Base-by-base conservation (phyloP, 2,888 invertebrate species). In the Epiblema foenella region DNA sequence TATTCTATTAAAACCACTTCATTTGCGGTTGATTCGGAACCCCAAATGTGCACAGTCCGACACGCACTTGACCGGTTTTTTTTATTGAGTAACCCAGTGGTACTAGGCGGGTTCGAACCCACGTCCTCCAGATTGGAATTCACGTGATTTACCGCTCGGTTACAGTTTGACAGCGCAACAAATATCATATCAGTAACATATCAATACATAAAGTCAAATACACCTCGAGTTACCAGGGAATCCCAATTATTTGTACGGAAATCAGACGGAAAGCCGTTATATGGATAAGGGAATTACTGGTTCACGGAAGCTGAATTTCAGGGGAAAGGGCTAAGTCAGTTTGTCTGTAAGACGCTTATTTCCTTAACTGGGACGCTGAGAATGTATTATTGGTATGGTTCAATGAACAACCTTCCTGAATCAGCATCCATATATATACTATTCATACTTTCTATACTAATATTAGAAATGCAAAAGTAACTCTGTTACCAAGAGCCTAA, bases 181-280 rank as follows among this genome's bases (percentile, higher is more conserved):
- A 46, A 46, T 46, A 46, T 46, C 46, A 46, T 8, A 46, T 7
- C n/a, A 46, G n/a, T 46, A 46, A n/a, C 33, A 33, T 46, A 7
- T 46, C 46, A 46, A n/a, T n/a, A 46, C 7, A 15, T 8, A 1
- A n/a, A n/a, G n/a, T n/a, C 46, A 46, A n/a, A 46, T 46, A 46
- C 8, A 46, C n/a, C 8, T 46, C n/a, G 8, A 51, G 49, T 15
- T 56, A n/a, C 49, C 17, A 67, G 2, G 29, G 49, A 67, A 37
- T 67, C 58, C 29, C 49, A 57, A 46, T 49, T 29, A 15, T 29
- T 33, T 15, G 20, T 46, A 24, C 66, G 66, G 66, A 66, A 57
- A 66, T 66, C 56, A 66, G 57, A 17, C 54, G 57, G 66, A 66
- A 46, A 66, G 49, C 9, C 66, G 24, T 37, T 46, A 33, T 49